Percentiles rank a stretch among this genome's conserved stretches.
Evolutionary conservation across 2,113 vertebrate genomes (phyloP).

Genomic region (Psammodynastes pulverulentus): DNA sequence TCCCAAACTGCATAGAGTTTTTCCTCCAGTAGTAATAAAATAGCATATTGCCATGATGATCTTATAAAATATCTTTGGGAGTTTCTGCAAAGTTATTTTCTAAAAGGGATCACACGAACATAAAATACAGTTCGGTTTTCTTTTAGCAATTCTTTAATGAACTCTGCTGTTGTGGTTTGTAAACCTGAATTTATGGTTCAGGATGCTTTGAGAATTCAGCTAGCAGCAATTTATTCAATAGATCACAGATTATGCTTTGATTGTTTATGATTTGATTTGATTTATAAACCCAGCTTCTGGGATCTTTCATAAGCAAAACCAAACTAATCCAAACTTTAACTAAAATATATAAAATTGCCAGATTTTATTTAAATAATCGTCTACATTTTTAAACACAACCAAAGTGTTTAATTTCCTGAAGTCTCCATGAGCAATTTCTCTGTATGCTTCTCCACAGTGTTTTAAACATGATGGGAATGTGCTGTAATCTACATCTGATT

Average conservation of each 20-base stretch:
- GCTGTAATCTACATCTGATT: slow-evolving; percentile 38
- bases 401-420: background rate
- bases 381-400: background rate
- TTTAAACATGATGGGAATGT: slow-evolving; percentile 31
- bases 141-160: background rate
- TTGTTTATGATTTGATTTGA: background rate
- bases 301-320: background rate
- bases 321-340: background rate
- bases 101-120: background rate
- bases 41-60: background rate
- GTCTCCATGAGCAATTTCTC: slow-evolving; percentile 20
- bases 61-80: background rate
- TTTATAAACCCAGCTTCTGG: background rate
- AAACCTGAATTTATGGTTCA: background rate
- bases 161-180: background rate
- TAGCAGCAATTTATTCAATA: background rate
- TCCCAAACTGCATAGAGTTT: background rate
- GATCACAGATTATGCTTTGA: background rate
- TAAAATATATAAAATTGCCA: background rate
- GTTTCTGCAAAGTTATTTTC: background rate
- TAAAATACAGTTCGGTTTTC: background rate
- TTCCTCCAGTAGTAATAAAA: background rate
- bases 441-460: slow-evolving; percentile 9
- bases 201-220: background rate
- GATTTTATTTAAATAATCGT: background rate